Conservation (phyloP, 2,888 invertebrate species). For the Noctua janthe region DNA sequence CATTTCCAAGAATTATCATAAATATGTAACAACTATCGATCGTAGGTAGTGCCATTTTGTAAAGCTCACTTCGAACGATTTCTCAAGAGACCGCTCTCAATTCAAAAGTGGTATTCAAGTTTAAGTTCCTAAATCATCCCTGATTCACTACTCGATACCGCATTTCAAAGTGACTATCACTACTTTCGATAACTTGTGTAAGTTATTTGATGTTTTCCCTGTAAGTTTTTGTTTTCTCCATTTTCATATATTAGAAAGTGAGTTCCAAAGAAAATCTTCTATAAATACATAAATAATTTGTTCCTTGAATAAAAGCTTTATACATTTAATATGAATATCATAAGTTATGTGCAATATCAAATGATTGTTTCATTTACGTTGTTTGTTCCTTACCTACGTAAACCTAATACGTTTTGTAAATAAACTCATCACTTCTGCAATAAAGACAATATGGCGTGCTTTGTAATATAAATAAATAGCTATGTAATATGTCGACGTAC, state of each 20-base stretch:
- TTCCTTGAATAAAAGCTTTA: constrained; percentile 60
- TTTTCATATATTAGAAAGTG: constrained; percentile 8
- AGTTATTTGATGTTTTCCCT: neutral
- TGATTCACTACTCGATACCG: neutral
- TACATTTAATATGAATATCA: constrained; percentile 45
- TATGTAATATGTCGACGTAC: constrained; percentile 64
- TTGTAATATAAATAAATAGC: constrained; percentile 80
- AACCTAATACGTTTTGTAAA: constrained; percentile 60
- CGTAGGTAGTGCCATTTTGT: neutral
- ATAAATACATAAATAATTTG: constrained; percentile 39
- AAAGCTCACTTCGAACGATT: constrained; percentile 9
- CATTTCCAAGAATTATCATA: constrained; percentile 1
- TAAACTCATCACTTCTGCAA: constrained; percentile 73
- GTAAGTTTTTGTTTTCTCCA: neutral
- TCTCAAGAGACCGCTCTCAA: neutral
- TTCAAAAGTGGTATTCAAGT: neutral
- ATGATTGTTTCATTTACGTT: constrained; percentile 34
- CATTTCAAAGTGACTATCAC: neutral
- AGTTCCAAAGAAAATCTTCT: neutral
- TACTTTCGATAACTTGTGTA: neutral
- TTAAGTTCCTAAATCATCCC: neutral
- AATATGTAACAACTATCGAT: constrained; percentile 7
- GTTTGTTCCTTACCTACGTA: constrained; percentile 37
- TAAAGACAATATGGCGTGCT: constrained; percentile 88
- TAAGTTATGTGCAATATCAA: constrained; percentile 46